Evolutionary conservation across 2,797 vertebrate species (phyloP).

Genomic region (Trematocara caparti): DNA sequence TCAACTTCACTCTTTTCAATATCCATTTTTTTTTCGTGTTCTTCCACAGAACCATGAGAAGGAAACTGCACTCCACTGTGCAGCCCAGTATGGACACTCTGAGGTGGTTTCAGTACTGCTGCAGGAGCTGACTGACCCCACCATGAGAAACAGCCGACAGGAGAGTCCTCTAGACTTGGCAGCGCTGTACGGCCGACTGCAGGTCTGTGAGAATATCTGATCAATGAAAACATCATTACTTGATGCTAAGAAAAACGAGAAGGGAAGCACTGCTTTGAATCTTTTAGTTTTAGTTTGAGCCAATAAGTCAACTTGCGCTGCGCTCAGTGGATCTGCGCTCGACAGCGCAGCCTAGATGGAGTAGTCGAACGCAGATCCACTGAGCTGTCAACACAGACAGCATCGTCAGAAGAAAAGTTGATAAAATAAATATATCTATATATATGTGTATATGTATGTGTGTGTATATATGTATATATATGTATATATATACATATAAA

Average conservation of each 20-base stretch:
- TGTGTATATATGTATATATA: accelerated
- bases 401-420: too few relatives aligned
- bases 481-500: too few relatives aligned
- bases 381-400: too few relatives aligned
- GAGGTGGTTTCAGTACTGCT: slow-evolving; percentile 91
- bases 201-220: slow-evolving; percentile 43
- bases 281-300: neutral
- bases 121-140: slow-evolving; percentile 91
- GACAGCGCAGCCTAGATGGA: too few relatives aligned
- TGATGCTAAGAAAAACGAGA: neutral
- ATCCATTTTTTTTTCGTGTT: neutral
- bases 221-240: neutral
- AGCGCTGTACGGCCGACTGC: slow-evolving; percentile 90
- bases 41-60: slow-evolving; percentile 86
- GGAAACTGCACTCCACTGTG: slow-evolving; percentile 93
- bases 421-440: too few relatives aligned
- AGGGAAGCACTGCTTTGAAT: neutral
- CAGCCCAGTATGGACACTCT: slow-evolving; percentile 93
- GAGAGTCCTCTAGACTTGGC: slow-evolving; percentile 94
- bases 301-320: neutral
- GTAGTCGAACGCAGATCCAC: too few relatives aligned
- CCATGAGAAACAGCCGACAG: slow-evolving; percentile 90
- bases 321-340: too few relatives aligned
- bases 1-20: neutral
- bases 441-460: too few relatives aligned